Evolutionary conservation across 2,797 vertebrate genomes (phyloP), one percentile per base, ranked within the genome.

Genomic region (Taenioides sp.): DNA sequence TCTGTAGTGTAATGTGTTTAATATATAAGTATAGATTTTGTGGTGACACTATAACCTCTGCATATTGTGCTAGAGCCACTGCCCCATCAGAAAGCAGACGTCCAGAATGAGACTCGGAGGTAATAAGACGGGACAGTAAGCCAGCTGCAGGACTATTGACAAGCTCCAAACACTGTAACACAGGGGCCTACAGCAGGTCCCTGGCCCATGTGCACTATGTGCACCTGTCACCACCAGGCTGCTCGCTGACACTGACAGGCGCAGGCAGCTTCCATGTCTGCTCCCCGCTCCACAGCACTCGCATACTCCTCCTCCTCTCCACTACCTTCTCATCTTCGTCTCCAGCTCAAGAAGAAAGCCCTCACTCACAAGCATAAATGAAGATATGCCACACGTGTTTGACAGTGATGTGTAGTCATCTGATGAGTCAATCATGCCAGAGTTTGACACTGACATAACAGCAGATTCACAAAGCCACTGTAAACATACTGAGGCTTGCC

Each of bases 91-190:
- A 84, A 72, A 68, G 83, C 50, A 79, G 81, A 87, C 61, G 58
- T 81, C 76, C 65, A 86, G 86, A 82, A 84, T 69, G 71, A 84
- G 85, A 78, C 14, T 47, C 10, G 37, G 84, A 70, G 82, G 84
- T 87, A 85, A 87, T 89, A 83, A 90, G 84, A 91, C 79, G 82
- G 87, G 86, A 87, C 89, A 77, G 85, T 91, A 69, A 89, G 90
- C 91, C 90, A 87, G 92, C 88, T 91, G 92, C 82, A 31, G 88
- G 79, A 87, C 78, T 92, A 89, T 90, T 72, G 34, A 89, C 86
- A 87, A 83, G 79, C 78, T 82, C 73, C 81, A 73, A 84, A 85
- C 81, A 77, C 66, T 83, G 87, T 88, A 89, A 91, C 88, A 89
- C 73, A 50, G 84, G 87, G 80, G 86, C 84, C 87, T 88, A 88